Evolutionary conservation across 2,797 vertebrate genomes (phyloP), one percentile per base, ranked within the genome.

Genomic region (Microctenopoma stevenorrisi): DNA sequence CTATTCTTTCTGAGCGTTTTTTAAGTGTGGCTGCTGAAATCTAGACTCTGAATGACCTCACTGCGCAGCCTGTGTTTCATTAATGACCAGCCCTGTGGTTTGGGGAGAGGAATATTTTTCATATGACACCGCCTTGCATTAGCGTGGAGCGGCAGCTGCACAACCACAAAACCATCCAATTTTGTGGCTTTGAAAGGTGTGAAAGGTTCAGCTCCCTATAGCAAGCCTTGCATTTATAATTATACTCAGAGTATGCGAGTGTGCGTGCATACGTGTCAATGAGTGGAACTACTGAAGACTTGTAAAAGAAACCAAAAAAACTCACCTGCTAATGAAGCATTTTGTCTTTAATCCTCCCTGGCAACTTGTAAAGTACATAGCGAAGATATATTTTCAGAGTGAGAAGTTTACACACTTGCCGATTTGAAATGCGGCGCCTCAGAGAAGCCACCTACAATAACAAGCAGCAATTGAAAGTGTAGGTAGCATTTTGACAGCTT

Each of bases 21-120:
- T 94, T 95, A 94, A 95, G 93, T 93, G 89, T 93, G 94, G 93
- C 95, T 96, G 96, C 95, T 97, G 96, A 97, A 98, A 97, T 95
- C 94, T 96, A 96, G 96, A 96, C 96, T 95, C 95, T 95, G 95
- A 91, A 95, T 97, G 96, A 97, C 95, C 96, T 98, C 96, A 98
- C 95, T 94, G 93, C 93, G 80, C 91, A 90, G 96, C 95, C 96
- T 99, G 96, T 91, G 91, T 96, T 98, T 98, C 96, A 98, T 99
- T 99, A 99, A 97, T 97, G 95, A 95, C 93, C 93, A 93, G 94
- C 94, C 95, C 93, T 96, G 94, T 96, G 94, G 94, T 94, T 96
- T 96, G 93, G 90, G 93, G 93, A 96, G 92, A 93, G 94, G 95
- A 98, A 98, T 98, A 97, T 94, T 98, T 99, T 97, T 99, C 96